These are phyloP conservation scores for Tipula helvola DNA, from an alignment of 2,888 invertebrate genomes.

Conservation along the genomic window DNA sequence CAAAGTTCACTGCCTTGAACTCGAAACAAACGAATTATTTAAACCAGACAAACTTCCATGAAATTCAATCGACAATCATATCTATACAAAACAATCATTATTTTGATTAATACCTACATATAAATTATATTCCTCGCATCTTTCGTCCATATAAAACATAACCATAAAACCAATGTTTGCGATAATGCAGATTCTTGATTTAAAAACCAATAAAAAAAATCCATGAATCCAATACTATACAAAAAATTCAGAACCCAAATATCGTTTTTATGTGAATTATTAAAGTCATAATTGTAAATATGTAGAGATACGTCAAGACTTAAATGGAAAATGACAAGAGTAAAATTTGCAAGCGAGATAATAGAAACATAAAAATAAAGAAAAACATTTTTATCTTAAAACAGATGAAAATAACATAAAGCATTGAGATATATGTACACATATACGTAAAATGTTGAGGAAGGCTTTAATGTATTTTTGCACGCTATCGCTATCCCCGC, in stretches of 20 bases:
- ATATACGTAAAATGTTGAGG: too few relatives aligned
- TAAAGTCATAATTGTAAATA: neutral
- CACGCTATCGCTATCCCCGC: neutral
- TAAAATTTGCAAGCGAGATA: neutral
- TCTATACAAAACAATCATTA: too few relatives aligned
- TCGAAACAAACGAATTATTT: too few relatives aligned
- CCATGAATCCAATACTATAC: neutral
- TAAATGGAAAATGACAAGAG: neutral
- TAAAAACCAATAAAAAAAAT: neutral
- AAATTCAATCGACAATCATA: too few relatives aligned
- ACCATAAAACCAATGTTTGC: neutral
- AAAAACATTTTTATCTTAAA: neutral
- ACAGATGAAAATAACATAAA: neutral
- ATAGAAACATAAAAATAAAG: neutral
- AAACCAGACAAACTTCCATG: too few relatives aligned
- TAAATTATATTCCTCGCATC: too few relatives aligned
- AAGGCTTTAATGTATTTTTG: neutral
- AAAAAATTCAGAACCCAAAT: neutral
- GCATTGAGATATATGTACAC: neutral
- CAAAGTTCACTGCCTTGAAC: too few relatives aligned
- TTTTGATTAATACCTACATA: too few relatives aligned
- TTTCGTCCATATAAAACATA: neutral
- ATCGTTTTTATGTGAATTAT: neutral
- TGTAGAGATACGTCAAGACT: neutral
- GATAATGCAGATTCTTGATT: neutral